Evolutionary conservation across 1,140 invertebrate genomes (phyloP), one percentile per base, ranked within the genome.

Genomic region (Adoxophyes honmai): DNA sequence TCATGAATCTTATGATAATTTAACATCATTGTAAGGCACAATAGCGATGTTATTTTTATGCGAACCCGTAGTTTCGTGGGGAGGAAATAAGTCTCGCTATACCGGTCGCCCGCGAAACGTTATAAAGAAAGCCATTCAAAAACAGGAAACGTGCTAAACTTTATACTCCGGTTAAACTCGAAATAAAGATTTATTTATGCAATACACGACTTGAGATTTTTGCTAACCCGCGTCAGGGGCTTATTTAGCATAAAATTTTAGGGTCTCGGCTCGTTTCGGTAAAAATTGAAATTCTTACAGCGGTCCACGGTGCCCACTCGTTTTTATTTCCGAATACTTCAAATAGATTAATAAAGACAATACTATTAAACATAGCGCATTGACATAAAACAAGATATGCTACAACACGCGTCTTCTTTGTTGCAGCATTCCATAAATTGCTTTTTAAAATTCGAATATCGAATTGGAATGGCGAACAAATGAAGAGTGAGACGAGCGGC

Each of bases 1-100:
- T 52, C 42, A 52, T 52, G 48, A 51, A 57, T 52, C 58, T 78
- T 81, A 74, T 80, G 74, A 78, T 80, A 78, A 81, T 79, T 75
- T 78, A 77, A 77, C 70, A 61, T 57, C 68, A 70, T 56, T 57
- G 57, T 57, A 59, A 35, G 39, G 54, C 52, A 68, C 58, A 70
- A 66, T 68, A 62, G 62, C 48, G 38, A 55, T 35, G 61, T 64
- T 62, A 62, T 74, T 66, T 69, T 62, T 52, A 74, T 69, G 69
- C 61, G 57, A 66, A 68, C 64, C 63, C 58, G 38, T 65, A 58
- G 37, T 62, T 51, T 18, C 54, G 53, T 21, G 35, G 39, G 57
- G 62, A 66, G 73, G 71, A 70, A 72, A 70, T 65, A 38, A 55
- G 57, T 66, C 65, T 68, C 56, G 64, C 60, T 62, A 63, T 71